Percentiles rank a stretch among this genome's conserved stretches.
Evolutionary conservation across 2,888 invertebrate species (phyloP).

Genomic region (Ectemnius continuus): DNA sequence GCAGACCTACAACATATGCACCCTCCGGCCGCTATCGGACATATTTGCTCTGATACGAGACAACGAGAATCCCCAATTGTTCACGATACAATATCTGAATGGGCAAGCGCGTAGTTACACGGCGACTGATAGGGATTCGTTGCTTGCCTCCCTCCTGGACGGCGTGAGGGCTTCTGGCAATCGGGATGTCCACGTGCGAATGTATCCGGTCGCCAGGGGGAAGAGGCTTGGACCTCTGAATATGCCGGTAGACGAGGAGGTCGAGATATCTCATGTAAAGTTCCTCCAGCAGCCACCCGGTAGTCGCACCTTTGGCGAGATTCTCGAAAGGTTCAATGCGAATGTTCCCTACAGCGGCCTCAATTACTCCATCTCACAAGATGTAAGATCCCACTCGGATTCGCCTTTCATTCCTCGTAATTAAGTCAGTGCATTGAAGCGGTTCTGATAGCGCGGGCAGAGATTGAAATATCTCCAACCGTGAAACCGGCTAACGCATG

Average conservation of each 20-base stretch:
- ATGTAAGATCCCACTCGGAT: constrained; percentile 83
- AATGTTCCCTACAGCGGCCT: constrained; percentile 99
- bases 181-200: constrained; percentile 96
- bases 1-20: constrained; percentile 96
- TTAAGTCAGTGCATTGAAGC: neutral
- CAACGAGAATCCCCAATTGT: constrained; percentile 94
- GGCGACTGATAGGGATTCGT: constrained; percentile 96
- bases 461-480: constrained; percentile 1
- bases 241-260: constrained; percentile 96
- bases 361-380: constrained; percentile 96
- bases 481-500: neutral
- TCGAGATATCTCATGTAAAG: constrained; percentile 94
- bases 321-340: constrained; percentile 96
- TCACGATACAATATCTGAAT: constrained; percentile 95
- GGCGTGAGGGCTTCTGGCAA: constrained; percentile 98
- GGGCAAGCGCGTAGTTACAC: constrained; percentile 93
- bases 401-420: neutral
- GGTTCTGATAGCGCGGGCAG: neutral
- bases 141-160: constrained; percentile 96
- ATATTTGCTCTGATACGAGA: constrained; percentile 95
- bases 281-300: constrained; percentile 85
- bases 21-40: constrained; percentile 88
- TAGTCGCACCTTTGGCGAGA: constrained; percentile 85
- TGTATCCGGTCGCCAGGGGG: constrained; percentile 90
- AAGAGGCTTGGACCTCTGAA: constrained; percentile 93